Percentiles rank a stretch among this genome's conserved stretches.
These are phyloP conservation scores for Ophioderma brevispina DNA, from an alignment of 35 echinoderm and acorn worm genomes.

Conservation along the genomic window DNA sequence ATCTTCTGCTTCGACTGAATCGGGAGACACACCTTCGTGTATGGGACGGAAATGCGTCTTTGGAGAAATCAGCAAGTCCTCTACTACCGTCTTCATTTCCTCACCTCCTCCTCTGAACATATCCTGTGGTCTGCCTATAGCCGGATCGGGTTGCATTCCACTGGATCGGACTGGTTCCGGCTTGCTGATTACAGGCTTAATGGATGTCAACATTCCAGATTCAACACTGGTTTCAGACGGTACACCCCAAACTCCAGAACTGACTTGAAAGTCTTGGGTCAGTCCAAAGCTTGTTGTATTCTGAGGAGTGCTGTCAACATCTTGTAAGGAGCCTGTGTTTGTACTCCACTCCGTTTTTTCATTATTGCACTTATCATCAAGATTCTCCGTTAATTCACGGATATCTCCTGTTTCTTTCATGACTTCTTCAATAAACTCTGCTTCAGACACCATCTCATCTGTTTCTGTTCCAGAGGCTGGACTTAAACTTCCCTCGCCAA, in stretches of 20 bases:
- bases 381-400: conserved; percentile 38
- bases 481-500: conserved; percentile 53
- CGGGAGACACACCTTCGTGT: conserved; percentile 47
- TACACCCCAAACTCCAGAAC: not conserved
- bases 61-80: conserved; percentile 61
- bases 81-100: conserved; percentile 3
- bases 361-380: conserved; percentile 56
- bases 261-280: conserved; percentile 10
- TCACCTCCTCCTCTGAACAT: conserved; percentile 7
- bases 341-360: conserved; percentile 25
- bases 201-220: conserved; percentile 26
- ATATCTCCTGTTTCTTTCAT: conserved; percentile 68
- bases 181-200: conserved; percentile 45
- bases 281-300: not conserved
- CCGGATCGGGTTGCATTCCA: not conserved
- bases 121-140: not conserved
- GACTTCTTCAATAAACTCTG: conserved; percentile 83
- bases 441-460: conserved; percentile 92
- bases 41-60: conserved; percentile 70
- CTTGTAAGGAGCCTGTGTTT: conserved; percentile 34
- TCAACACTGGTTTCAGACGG: not conserved
- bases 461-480: conserved; percentile 79
- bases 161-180: conserved; percentile 30
- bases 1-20: conserved; percentile 13
- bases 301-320: not conserved